These are phyloP conservation scores for Torymus tubicola DNA, from an alignment of 2,888 invertebrate species.

Conservation along the genomic window DNA sequence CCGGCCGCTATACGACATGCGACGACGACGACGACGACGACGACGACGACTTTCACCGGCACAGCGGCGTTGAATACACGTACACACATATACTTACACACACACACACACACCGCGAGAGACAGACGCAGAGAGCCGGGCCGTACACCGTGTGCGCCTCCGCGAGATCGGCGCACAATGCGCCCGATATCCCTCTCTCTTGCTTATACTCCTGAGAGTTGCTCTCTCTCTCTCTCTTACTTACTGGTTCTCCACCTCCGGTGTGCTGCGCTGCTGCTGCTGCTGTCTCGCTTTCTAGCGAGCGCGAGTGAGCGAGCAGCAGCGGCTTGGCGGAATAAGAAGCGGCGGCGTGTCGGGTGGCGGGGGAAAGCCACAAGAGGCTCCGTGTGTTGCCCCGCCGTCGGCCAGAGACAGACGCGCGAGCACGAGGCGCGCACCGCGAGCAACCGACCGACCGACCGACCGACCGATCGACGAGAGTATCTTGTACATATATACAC, in stretches of 20 bases:
- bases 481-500: not conserved
- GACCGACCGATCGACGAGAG: not conserved
- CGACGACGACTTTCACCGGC: constrained; percentile 38
- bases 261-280: too few species aligned
- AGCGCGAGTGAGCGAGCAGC: not conserved
- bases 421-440: constrained; percentile 9
- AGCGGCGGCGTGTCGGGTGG: not conserved
- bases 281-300: constrained; percentile 2
- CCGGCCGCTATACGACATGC: not conserved
- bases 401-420: constrained; percentile 11
- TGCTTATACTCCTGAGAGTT: not conserved
- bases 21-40: not conserved
- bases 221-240: constrained; percentile 8
- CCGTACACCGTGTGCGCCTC: constrained; percentile 1
- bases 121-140: not conserved
- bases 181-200: constrained; percentile 13
- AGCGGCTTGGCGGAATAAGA: not conserved
- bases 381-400: not conserved
- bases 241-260: constrained; percentile 2
- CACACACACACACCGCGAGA: not conserved
- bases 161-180: constrained; percentile 31
- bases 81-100: not conserved
- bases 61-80: too few species aligned
- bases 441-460: not conserved
- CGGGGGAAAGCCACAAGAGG: constrained; percentile 22